Evolutionary conservation across 2,888 invertebrate species (phyloP).

Genomic region (Amphipyra tragopoginis): DNA sequence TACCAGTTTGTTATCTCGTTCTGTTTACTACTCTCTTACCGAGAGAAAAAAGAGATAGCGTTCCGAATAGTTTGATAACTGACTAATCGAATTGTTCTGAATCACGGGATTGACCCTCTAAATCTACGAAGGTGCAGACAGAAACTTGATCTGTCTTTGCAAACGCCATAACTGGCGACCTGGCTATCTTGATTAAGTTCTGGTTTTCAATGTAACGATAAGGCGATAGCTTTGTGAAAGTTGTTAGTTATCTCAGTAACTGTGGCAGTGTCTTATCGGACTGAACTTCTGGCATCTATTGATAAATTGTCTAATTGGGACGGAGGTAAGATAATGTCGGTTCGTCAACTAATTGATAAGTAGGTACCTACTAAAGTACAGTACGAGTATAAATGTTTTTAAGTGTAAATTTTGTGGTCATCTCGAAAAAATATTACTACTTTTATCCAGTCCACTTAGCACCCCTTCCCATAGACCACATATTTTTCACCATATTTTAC

Average conservation of each 20-base stretch:
- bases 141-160: constrained; percentile 19
- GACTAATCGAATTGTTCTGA: too few species aligned
- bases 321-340: constrained; percentile 23
- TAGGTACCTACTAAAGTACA: neutral
- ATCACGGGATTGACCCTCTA: neutral
- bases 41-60: too few species aligned
- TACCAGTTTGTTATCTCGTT: too few species aligned
- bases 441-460: too few species aligned
- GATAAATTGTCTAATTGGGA: constrained; percentile 28
- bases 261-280: constrained; percentile 30
- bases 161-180: constrained; percentile 11
- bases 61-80: too few species aligned
- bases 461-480: too few species aligned
- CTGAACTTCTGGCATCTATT: constrained; percentile 29
- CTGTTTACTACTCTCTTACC: too few species aligned
- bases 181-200: constrained; percentile 41
- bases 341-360: neutral
- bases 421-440: too few species aligned
- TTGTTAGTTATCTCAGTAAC: constrained; percentile 41
- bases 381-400: neutral
- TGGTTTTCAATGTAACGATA: constrained; percentile 31
- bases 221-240: constrained; percentile 48
- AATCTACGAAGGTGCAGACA: constrained; percentile 1
- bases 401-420: too few species aligned
- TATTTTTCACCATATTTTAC: too few species aligned